A percentile compares a stretch with the other conserved stretches of the same genome.
phyloP scores from a whole-genome alignment of 2,797 vertebrate genomes.

The Poecilia velifera region DNA sequence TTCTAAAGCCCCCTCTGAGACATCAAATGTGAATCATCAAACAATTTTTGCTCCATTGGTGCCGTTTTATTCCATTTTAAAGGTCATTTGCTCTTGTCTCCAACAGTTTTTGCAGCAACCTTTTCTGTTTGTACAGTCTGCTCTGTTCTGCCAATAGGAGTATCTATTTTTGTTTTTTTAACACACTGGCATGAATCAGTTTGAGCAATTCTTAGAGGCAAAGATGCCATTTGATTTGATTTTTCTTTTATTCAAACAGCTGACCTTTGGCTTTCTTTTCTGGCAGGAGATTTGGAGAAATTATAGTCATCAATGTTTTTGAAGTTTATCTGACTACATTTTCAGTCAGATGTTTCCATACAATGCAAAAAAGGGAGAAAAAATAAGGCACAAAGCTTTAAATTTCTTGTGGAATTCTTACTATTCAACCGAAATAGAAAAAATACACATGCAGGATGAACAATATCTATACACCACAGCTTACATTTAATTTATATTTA shows the following conservation, averaged over 20 bases:
- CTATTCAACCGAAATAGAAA: neutral
- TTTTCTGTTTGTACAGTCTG: conserved; percentile 30
- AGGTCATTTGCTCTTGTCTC: conserved; percentile 36
- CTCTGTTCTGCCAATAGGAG: conserved; percentile 10
- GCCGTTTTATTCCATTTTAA: conserved; percentile 42
- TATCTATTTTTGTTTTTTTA: conserved; percentile 19
- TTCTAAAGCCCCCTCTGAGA: conserved; percentile 16
- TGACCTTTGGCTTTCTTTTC: neutral
- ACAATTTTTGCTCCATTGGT: conserved; percentile 35
- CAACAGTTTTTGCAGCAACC: conserved; percentile 25
- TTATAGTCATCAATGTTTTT: neutral
- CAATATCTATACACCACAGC: neutral
- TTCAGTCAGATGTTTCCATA: neutral
- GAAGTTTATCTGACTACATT: neutral
- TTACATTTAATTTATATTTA: neutral
- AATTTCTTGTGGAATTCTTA: neutral
- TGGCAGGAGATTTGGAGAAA: neutral
- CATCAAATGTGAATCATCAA: conserved; percentile 37
- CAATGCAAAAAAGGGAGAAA: neutral
- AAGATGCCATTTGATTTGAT: conserved; percentile 7
- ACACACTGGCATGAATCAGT: conserved; percentile 21
- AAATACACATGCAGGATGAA: neutral
- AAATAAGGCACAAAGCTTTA: neutral
- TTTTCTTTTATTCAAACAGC: neutral
- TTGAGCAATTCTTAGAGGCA: conserved; percentile 24